Conservation (phyloP, 1,140 invertebrate genomes). For the Ceratosolen solmsi region DNA sequence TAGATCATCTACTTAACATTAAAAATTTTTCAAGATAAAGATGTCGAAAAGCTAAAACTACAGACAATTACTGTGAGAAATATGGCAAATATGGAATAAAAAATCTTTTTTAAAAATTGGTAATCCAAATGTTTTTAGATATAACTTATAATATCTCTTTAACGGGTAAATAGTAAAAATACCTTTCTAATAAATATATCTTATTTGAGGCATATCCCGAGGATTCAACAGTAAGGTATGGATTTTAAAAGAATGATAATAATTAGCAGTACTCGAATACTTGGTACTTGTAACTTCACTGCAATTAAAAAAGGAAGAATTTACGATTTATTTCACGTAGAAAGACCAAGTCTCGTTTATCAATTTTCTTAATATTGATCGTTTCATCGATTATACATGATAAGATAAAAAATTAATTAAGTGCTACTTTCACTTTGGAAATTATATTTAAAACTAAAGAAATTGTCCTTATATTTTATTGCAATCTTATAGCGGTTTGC, state of each 20-base stretch:
- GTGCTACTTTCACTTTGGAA: not conserved
- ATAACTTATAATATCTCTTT: too few relatives aligned
- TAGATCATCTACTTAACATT: not conserved
- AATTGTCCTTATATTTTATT: not conserved
- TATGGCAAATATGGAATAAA: too few relatives aligned
- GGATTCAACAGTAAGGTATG: too few relatives aligned
- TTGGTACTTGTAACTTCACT: not conserved
- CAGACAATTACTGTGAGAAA: too few relatives aligned
- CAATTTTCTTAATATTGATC: slow-evolving; percentile 14
- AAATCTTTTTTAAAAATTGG: too few relatives aligned
- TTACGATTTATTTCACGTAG: not conserved
- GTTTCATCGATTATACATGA: not conserved
- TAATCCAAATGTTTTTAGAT: too few relatives aligned
- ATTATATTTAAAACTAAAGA: not conserved
- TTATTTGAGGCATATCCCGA: too few relatives aligned
- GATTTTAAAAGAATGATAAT: not conserved
- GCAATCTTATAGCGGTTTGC: not conserved
- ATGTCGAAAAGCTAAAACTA: not conserved
- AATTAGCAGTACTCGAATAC: not conserved
- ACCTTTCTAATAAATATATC: too few relatives aligned
- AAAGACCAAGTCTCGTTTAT: not conserved
- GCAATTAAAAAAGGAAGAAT: not conserved
- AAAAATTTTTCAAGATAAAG: not conserved
- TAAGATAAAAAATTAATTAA: slow-evolving; percentile 15
- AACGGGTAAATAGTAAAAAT: too few relatives aligned